Evolutionary conservation across 2,888 invertebrate species (phyloP).

Genomic region (Marasmarcha lunaedactyla): DNA sequence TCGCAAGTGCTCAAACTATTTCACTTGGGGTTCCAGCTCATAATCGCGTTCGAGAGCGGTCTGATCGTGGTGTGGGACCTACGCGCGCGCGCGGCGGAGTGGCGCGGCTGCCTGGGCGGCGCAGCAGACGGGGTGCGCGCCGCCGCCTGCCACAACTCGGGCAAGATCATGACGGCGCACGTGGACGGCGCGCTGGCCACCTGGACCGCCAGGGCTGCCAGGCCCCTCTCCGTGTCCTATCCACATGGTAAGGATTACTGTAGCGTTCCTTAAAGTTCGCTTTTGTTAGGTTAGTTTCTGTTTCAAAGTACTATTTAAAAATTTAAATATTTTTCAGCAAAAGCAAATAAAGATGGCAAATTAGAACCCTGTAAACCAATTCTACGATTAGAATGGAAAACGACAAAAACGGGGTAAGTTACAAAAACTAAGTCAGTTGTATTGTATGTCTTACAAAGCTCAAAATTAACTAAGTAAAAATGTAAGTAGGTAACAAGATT

Average conservation of each 20-base stretch:
- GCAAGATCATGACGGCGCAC: slow-evolving; percentile 97
- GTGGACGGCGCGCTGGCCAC: slow-evolving; percentile 95
- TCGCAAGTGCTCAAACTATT: too few species aligned
- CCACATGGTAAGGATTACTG: slow-evolving; percentile 89
- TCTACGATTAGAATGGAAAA: slow-evolving; percentile 95
- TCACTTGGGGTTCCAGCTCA: slow-evolving; percentile 84
- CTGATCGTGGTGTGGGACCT: slow-evolving; percentile 97
- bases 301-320: too few species aligned
- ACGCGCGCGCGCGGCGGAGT: slow-evolving; percentile 85
- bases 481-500: too few species aligned
- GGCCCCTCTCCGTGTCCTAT: slow-evolving; percentile 85
- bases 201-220: slow-evolving; percentile 86
- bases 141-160: slow-evolving; percentile 97
- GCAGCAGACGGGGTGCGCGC: slow-evolving; percentile 84
- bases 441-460: too few species aligned
- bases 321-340: slow-evolving; percentile 72
- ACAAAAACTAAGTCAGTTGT: too few species aligned
- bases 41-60: slow-evolving; percentile 96
- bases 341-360: slow-evolving; percentile 92
- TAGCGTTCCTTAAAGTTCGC: too few species aligned
- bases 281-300: slow-evolving; percentile 1
- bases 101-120: slow-evolving; percentile 82
- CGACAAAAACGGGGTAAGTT: slow-evolving; percentile 83
- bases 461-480: too few species aligned
- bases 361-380: slow-evolving; percentile 95